These are phyloP conservation scores for Resseliella maxima DNA, from an alignment of 2,888 invertebrate genomes.

Conservation along the genomic window DNA sequence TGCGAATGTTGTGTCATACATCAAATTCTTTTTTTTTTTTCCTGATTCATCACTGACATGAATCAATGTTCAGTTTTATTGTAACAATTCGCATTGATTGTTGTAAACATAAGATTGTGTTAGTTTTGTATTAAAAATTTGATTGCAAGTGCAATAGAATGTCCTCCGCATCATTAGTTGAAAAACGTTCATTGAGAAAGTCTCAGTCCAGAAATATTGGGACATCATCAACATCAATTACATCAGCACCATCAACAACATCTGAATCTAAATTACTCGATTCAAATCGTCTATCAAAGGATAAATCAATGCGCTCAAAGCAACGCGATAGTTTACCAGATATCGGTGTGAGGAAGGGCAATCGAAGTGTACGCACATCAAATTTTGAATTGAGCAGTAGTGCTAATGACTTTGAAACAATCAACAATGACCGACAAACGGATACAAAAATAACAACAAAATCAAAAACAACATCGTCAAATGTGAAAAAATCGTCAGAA, in stretches of 20 bases:
- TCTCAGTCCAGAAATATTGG: conserved; percentile 11
- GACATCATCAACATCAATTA: conserved; percentile 10
- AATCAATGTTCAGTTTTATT: conserved; percentile 27
- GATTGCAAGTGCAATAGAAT: background rate
- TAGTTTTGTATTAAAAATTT: background rate
- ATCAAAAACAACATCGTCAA: background rate
- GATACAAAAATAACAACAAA: background rate
- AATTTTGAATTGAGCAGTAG: conserved; percentile 32
- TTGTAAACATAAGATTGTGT: background rate
- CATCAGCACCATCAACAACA: conserved; percentile 32
- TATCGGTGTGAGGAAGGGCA: conserved; percentile 7
- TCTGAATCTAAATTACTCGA: background rate
- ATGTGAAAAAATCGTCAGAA: background rate
- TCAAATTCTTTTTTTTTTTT: background rate
- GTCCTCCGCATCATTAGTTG: conserved; percentile 42
- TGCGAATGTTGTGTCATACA: too few relatives aligned
- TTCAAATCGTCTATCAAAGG: background rate
- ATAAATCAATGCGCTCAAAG: background rate
- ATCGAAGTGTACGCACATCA: conserved; percentile 23
- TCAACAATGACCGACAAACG: background rate
- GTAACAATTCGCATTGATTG: background rate
- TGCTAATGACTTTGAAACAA: background rate
- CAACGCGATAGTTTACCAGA: conserved; percentile 10
- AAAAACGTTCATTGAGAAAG: conserved; percentile 25
- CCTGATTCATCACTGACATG: background rate